These are phyloP conservation scores for Aleiodes leptofemur DNA, from an alignment of 2,888 invertebrate species.

Conservation along the genomic window DNA sequence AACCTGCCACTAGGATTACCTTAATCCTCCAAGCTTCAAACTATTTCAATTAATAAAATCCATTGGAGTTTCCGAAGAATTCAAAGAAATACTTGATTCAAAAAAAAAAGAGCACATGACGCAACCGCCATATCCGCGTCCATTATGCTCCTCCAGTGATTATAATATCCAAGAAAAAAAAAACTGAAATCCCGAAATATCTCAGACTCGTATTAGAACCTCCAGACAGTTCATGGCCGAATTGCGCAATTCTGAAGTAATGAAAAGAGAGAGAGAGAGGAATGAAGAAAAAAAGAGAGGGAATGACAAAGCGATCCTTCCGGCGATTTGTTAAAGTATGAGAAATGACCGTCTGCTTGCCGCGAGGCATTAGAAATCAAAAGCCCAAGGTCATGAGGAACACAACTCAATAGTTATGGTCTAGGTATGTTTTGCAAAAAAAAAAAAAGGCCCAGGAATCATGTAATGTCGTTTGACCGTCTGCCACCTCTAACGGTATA, in stretches of 20 bases:
- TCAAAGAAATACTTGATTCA: no score
- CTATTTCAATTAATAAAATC: no score
- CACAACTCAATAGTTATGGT: constrained; percentile 56
- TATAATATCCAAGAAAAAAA: no score
- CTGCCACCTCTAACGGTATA: constrained; percentile 72
- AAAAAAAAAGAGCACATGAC: no score
- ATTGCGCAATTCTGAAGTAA: constrained; percentile 34
- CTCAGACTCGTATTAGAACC: constrained; percentile 38
- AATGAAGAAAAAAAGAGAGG: constrained; percentile 46
- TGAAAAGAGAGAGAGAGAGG: background rate
- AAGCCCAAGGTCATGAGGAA: constrained; percentile 49
- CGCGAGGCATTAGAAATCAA: constrained; percentile 64
- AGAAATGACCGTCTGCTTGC: constrained; percentile 62
- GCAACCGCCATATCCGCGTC: no score
- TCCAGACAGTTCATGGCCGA: constrained; percentile 46
- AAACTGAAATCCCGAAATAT: background rate
- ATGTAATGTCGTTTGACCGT: constrained; percentile 63
- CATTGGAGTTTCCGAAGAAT: no score
- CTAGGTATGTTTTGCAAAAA: constrained; percentile 34
- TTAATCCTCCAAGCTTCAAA: background rate
- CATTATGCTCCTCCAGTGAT: no score
- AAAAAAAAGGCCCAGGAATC: constrained; percentile 11
- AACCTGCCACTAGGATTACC: no score
- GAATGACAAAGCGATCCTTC: constrained; percentile 53
- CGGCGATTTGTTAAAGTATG: constrained; percentile 48